phyloP scores from a whole-genome alignment of 2,888 invertebrate species.

The Agrotis puta region DNA sequence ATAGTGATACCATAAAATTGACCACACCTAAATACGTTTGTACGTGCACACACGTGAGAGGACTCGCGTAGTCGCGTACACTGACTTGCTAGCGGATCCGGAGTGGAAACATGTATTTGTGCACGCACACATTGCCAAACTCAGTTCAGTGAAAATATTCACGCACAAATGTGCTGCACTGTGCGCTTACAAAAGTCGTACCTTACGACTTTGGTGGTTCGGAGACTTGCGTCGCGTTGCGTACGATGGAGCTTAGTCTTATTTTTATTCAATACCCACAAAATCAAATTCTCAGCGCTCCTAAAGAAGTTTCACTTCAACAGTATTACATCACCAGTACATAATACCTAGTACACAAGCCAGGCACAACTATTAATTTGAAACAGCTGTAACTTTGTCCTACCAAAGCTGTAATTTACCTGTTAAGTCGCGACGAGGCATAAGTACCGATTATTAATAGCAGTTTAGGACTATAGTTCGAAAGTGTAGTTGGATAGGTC shows the following conservation, averaged over 20 bases:
- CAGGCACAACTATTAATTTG: slow-evolving; percentile 64
- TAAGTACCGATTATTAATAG: slow-evolving; percentile 63
- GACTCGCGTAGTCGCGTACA: neutral
- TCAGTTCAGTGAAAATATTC: no score
- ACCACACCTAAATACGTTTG: neutral
- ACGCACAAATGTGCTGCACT: no score
- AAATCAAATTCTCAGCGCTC: no score
- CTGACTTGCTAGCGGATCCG: no score
- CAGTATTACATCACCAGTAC: slow-evolving; percentile 15
- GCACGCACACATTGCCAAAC: no score
- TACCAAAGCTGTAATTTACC: slow-evolving; percentile 60
- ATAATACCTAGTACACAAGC: slow-evolving; percentile 18
- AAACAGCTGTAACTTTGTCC: slow-evolving; percentile 53
- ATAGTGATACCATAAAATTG: no score
- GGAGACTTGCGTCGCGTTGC: no score
- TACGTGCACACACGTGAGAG: neutral
- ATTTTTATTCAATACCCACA: no score
- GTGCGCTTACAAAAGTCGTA: no score
- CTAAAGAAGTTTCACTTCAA: neutral
- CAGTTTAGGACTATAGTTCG: slow-evolving; percentile 38
- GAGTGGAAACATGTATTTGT: no score
- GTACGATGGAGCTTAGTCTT: no score
- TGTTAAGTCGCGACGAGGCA: slow-evolving; percentile 56
- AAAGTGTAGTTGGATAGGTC: slow-evolving; percentile 31
- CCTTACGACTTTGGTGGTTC: no score